Percentiles rank a stretch among this genome's conserved stretches.
Evolutionary conservation across 2,888 invertebrate genomes (phyloP).

Genomic region (Helicoverpa assulta): DNA sequence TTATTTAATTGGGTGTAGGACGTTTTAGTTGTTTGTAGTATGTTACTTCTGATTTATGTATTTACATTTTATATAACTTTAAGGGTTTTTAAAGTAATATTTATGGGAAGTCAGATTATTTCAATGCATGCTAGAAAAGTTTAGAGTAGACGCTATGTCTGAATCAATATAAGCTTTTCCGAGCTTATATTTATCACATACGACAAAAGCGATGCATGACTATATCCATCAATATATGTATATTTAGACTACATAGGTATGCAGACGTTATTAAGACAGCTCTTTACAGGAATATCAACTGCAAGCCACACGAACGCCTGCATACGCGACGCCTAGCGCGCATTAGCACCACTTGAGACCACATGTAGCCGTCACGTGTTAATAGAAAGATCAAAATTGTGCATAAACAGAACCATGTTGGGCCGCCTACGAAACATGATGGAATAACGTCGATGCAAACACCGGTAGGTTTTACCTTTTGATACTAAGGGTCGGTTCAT

Average conservation of each 20-base stretch:
- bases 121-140: too few species aligned
- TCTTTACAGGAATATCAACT: conserved; percentile 14
- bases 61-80: not conserved
- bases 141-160: too few species aligned
- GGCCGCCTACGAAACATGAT: conserved; percentile 28
- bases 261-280: conserved; percentile 10
- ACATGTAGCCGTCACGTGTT: conserved; percentile 42
- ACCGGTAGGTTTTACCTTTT: too few species aligned
- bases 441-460: not conserved
- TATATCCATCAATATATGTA: too few species aligned
- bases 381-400: conserved; percentile 60
- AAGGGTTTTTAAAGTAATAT: too few species aligned
- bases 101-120: too few species aligned
- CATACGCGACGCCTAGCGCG: not conserved
- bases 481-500: too few species aligned
- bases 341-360: conserved; percentile 49
- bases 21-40: not conserved
- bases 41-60: not conserved
- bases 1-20: conserved; percentile 31
- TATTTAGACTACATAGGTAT: conserved; percentile 27
- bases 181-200: too few species aligned
- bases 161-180: too few species aligned
- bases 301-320: conserved; percentile 17
- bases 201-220: too few species aligned
- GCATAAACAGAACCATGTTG: conserved; percentile 46